Conservation (phyloP, 2,113 vertebrate genomes). For the Dasyurus viverrinus region DNA sequence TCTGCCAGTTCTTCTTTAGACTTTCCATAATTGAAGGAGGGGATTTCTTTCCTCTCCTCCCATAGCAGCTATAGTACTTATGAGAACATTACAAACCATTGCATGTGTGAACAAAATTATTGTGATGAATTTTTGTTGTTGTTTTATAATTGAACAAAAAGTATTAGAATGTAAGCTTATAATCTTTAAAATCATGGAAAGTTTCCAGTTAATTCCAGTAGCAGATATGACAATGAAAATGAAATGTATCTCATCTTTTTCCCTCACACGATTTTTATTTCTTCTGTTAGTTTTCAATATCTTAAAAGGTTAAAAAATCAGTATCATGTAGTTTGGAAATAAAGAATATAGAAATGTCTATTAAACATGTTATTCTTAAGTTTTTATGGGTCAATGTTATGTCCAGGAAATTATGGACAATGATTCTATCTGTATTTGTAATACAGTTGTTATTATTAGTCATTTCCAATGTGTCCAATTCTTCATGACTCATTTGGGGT, state of each 20-base stretch:
- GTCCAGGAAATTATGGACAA: not conserved
- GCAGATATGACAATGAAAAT: not conserved
- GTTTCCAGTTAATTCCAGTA: not conserved
- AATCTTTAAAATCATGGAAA: not conserved
- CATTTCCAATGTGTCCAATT: not conserved
- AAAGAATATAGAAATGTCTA: not conserved
- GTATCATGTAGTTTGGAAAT: not conserved
- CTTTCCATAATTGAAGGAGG: not conserved
- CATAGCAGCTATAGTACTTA: not conserved
- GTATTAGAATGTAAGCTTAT: not conserved
- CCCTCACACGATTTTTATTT: not conserved
- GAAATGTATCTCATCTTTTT: not conserved
- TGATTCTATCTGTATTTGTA: not conserved
- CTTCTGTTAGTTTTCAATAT: not conserved
- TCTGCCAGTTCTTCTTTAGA: not conserved
- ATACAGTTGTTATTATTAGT: not conserved
- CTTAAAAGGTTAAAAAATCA: not conserved
- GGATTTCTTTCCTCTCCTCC: not conserved
- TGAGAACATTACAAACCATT: not conserved
- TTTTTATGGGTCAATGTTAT: not conserved
- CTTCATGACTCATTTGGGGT: too few relatives aligned
- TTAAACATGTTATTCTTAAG: not conserved
- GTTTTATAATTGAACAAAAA: not conserved
- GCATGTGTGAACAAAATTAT: not conserved
- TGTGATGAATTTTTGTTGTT: not conserved